Evolutionary conservation across 2,888 invertebrate genomes (phyloP).

Genomic region (Steinernema hermaphroditum): DNA sequence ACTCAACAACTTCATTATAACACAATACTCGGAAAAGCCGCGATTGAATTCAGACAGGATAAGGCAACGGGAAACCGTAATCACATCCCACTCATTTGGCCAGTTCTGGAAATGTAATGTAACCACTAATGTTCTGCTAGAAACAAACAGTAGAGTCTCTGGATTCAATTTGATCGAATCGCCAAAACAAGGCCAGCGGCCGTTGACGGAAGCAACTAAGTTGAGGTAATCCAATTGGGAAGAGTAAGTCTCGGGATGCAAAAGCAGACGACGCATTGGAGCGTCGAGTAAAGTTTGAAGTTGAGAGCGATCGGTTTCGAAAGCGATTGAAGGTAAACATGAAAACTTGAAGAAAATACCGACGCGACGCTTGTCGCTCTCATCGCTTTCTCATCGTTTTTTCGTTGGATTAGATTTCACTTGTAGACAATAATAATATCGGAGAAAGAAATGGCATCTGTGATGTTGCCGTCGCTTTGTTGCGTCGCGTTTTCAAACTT

Average conservation of each 20-base stretch:
- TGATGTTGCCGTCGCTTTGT: background rate
- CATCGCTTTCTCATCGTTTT: no score
- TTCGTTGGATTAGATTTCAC: no score
- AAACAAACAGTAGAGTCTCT: background rate
- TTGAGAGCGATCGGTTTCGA: no score
- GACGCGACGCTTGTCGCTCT: no score
- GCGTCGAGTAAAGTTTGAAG: background rate
- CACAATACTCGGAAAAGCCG: no score
- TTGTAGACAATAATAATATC: no score
- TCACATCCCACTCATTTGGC: background rate
- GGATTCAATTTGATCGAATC: slow-evolving; percentile 9
- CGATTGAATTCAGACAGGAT: no score
- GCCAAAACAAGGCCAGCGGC: slow-evolving; percentile 5
- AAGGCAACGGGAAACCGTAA: no score
- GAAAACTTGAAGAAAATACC: background rate
- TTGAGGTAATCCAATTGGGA: background rate
- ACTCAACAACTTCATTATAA: no score
- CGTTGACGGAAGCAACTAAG: background rate
- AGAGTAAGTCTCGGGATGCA: background rate
- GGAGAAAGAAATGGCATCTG: background rate
- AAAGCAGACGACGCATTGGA: background rate
- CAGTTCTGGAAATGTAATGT: background rate
- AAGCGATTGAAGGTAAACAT: no score
- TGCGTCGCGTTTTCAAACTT: no score
- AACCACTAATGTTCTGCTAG: background rate